These are phyloP conservation scores for Melanaphis sacchari DNA, from an alignment of 1,140 invertebrate genomes.

Conservation along the genomic window DNA sequence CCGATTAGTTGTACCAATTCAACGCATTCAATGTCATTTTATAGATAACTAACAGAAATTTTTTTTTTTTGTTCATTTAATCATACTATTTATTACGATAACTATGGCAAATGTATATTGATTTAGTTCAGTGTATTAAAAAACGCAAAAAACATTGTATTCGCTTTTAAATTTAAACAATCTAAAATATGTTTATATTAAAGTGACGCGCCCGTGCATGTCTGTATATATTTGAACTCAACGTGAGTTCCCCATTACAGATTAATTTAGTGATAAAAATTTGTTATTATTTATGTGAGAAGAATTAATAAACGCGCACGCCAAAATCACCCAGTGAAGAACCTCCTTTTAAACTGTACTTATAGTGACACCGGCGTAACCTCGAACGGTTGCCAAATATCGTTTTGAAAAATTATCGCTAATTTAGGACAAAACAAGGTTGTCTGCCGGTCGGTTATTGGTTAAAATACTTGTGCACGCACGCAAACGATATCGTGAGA, in stretches of 20 bases:
- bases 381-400: constrained; percentile 26
- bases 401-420: constrained; percentile 5
- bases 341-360: not conserved
- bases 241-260: not conserved
- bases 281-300: not conserved
- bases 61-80: not conserved
- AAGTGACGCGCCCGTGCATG: not conserved
- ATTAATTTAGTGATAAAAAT: not conserved
- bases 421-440: constrained; percentile 33
- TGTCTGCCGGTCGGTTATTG: not conserved
- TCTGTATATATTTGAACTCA: not conserved
- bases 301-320: not conserved
- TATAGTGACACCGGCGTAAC: not conserved
- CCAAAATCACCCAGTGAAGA: not conserved
- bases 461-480: not conserved
- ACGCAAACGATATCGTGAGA: not conserved
- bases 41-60: not conserved
- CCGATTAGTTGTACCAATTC: not conserved
- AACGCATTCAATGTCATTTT: not conserved
- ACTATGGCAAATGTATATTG: not conserved
- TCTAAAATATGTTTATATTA: not conserved
- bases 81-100: not conserved
- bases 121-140: not conserved
- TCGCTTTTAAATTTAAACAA: not conserved
- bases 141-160: not conserved